Evolutionary conservation across 2,113 vertebrate species (phyloP).

Genomic region (Pluvialis apricaria): DNA sequence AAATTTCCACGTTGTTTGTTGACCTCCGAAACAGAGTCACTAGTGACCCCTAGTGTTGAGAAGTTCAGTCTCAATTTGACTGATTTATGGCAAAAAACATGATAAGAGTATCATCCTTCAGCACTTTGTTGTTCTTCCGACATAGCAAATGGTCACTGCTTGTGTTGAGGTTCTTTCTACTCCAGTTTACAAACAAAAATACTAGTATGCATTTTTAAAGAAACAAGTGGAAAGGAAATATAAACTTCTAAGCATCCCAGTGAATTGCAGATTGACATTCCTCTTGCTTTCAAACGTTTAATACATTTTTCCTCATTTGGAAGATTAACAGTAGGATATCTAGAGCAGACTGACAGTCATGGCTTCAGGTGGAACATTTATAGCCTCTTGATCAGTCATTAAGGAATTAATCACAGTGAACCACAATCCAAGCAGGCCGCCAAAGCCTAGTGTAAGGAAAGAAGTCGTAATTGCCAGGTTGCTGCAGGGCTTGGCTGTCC

Average conservation of each 20-base stretch:
- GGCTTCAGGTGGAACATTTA: neutral
- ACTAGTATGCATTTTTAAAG: neutral
- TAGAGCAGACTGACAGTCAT: neutral
- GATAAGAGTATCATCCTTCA: neutral
- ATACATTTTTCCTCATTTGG: neutral
- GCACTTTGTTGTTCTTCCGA: neutral
- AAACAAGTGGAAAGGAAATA: neutral
- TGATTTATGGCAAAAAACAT: neutral
- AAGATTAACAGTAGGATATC: neutral
- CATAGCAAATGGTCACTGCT: neutral
- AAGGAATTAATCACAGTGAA: neutral
- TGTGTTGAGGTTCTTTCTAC: neutral
- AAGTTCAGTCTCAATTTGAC: neutral
- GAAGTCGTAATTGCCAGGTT: neutral
- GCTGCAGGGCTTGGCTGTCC: neutral
- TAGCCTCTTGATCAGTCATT: neutral
- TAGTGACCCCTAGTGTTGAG: slow-evolving; percentile 50
- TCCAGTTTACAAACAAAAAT: neutral
- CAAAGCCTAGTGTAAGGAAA: neutral
- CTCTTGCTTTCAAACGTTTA: neutral
- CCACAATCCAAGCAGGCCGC: neutral
- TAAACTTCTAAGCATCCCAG: neutral
- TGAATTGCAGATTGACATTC: neutral
- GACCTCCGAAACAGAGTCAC: slow-evolving; percentile 2
- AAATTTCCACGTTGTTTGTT: neutral